Evolutionary conservation across 1,140 invertebrate genomes (phyloP).

Genomic region (Ceratosolen solmsi): DNA sequence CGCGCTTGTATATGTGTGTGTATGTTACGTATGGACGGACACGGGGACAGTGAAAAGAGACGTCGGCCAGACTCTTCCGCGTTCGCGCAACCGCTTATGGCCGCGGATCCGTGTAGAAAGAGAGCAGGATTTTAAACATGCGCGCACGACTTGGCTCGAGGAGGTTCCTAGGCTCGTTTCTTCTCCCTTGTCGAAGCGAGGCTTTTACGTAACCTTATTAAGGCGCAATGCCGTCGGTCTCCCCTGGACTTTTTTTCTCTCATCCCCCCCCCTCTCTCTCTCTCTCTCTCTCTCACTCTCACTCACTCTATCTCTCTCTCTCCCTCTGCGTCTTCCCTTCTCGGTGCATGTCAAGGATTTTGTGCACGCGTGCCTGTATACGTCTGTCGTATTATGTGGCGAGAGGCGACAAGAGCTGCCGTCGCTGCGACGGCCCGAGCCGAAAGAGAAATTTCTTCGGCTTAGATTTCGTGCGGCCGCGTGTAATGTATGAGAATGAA

Average conservation of each 20-base stretch:
- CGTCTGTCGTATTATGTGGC: slow-evolving; percentile 16
- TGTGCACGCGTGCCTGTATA: not conserved
- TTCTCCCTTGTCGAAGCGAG: slow-evolving; percentile 17
- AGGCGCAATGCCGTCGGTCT: slow-evolving; percentile 45
- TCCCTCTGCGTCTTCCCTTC: not conserved
- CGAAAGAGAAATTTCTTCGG: slow-evolving; percentile 22
- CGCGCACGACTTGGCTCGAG: slow-evolving; percentile 40
- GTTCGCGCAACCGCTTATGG: slow-evolving; percentile 64
- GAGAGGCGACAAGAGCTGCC: not conserved
- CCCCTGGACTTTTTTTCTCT: not conserved
- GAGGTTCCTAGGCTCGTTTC: slow-evolving; percentile 34
- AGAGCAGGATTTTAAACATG: slow-evolving; percentile 46
- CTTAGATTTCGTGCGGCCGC: slow-evolving; percentile 2
- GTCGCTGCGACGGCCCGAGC: not conserved
- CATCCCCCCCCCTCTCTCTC: not conserved
- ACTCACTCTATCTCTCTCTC: not conserved
- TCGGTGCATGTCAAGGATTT: not conserved
- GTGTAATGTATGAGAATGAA: not conserved
- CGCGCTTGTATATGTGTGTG: not conserved
- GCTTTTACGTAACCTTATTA: slow-evolving; percentile 62
- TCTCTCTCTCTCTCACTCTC: not conserved
- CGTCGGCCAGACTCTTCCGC: slow-evolving; percentile 60
- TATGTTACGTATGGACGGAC: slow-evolving; percentile 49
- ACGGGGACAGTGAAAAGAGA: slow-evolving; percentile 28
- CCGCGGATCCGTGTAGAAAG: slow-evolving; percentile 47